Base-by-base conservation (phyloP, 2,797 vertebrate species). In the Pangasius krempfi region DNA sequence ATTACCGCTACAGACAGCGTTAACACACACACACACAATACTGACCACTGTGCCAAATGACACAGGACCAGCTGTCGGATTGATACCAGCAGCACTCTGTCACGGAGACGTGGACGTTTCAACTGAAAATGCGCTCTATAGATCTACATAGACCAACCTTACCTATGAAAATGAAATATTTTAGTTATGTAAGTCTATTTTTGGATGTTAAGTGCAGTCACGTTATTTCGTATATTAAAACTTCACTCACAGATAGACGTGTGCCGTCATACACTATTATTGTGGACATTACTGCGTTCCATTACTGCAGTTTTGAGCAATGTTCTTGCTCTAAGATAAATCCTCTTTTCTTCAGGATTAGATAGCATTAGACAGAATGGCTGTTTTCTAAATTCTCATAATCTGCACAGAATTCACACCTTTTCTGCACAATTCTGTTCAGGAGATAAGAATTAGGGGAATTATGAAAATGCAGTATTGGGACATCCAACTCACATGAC, bases 181-280 rank as follows among this genome's bases (percentile, higher is more conserved):
- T 94, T 92, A 89, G 91, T 93, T 94, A 95, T 68, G 62, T 96
- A 93, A 95, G 94, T 96, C 94, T 95, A 94, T 96, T 96, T 96
- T 97, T 96, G 94, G 95, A 96, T 96, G 96, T 97, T 96, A 92
- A 94, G 95, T 95, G 94, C 96, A 96, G 96, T 88, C 73, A 27
- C 6, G 52, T 68, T 85, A 70, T 58, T 73, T 66, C 56, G 12
- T 62, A 62, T 62, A 82, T 62, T 80, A 58, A 80, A 80, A 20
- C 81, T 2, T 52, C 62, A 84, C 44, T 52, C 44, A 52, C 62
- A 30, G 62, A 52, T 33, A 66, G 82, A 68, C n/a, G 14, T 52
- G 27, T 30, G 7, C 3, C 40, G 44, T 84, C 81, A 20, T 64
- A 47, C 27, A 12, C 8, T 50, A 18, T 66, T 64, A 66, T n/a